phyloP scores from a whole-genome alignment of 2,888 invertebrate genomes.

The Orgyia antiqua region DNA sequence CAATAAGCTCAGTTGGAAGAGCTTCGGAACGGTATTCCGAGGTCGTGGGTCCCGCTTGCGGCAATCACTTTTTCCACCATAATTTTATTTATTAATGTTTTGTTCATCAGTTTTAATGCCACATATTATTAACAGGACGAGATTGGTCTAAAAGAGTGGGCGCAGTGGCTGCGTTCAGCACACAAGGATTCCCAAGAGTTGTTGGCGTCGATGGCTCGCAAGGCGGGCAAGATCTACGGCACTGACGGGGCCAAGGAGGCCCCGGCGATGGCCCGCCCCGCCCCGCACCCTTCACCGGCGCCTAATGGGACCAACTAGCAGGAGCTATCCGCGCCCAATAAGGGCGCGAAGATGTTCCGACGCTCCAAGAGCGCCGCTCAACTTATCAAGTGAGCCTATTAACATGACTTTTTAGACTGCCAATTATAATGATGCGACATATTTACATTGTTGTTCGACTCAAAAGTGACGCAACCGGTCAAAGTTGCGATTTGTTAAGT shows the following conservation, averaged over 20 bases:
- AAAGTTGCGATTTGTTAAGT: no score
- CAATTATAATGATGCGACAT: slow-evolving; percentile 47
- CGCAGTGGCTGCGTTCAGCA: slow-evolving; percentile 94
- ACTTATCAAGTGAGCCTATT: slow-evolving; percentile 66
- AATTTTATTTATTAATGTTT: no score
- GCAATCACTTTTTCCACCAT: no score
- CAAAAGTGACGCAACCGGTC: no score
- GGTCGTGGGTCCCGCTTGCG: no score
- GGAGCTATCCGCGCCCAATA: slow-evolving; percentile 62
- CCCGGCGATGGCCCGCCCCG: slow-evolving; percentile 12
- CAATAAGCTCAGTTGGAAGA: no score
- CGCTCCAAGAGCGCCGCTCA: slow-evolving; percentile 77
- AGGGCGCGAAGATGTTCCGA: slow-evolving; percentile 77
- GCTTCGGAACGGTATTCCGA: no score
- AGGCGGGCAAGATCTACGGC: slow-evolving; percentile 99
- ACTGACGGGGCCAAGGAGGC: slow-evolving; percentile 78
- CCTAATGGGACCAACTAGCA: slow-evolving; percentile 73
- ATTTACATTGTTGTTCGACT: slow-evolving; percentile 19
- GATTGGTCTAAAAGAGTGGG: slow-evolving; percentile 99
- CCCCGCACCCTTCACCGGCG: slow-evolving; percentile 21
- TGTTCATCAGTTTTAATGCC: no score
- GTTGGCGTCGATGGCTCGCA: slow-evolving; percentile 97
- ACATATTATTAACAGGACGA: no score
- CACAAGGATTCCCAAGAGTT: slow-evolving; percentile 98
- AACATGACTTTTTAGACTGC: slow-evolving; percentile 46